Conservation (phyloP, 2,113 vertebrate genomes). For the Neomonachus schauinslandi region DNA sequence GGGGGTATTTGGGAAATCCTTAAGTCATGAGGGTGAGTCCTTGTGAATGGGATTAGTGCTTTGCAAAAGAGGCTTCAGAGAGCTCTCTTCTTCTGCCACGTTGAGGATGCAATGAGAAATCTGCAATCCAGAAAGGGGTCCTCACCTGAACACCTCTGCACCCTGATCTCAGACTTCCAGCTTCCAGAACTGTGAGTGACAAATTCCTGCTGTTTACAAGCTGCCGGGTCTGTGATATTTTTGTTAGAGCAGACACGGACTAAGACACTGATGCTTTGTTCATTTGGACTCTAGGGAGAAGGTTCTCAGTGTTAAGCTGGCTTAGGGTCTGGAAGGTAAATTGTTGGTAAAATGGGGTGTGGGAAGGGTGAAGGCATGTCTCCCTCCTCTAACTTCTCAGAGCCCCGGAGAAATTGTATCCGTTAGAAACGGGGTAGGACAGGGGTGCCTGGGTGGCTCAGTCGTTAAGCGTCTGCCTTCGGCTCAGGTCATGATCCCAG, state of each 20-base stretch:
- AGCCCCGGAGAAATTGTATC: not conserved
- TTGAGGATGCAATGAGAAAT: not conserved
- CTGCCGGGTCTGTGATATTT: not conserved
- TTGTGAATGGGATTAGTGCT: not conserved
- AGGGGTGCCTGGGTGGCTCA: too few relatives aligned
- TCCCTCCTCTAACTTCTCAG: not conserved
- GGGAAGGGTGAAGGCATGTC: not conserved
- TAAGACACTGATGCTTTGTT: not conserved
- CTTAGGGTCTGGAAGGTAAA: not conserved
- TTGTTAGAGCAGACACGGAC: not conserved
- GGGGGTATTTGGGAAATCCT: not conserved
- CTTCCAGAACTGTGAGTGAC: not conserved
- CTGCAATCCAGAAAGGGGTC: not conserved
- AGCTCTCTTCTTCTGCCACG: not conserved
- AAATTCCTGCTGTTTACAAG: not conserved
- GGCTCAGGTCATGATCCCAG: too few relatives aligned
- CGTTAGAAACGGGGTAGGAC: not conserved
- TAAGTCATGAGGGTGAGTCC: not conserved
- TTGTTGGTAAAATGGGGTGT: not conserved
- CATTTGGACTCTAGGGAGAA: not conserved
- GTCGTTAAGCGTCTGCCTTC: too few relatives aligned
- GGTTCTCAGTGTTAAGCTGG: not conserved
- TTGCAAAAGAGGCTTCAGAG: not conserved
- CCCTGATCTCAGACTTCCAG: not conserved
- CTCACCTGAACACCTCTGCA: not conserved